Evolutionary conservation across 2,888 invertebrate species (phyloP), one percentile per base, ranked within the genome.

Genomic region (Myathropa florea): DNA sequence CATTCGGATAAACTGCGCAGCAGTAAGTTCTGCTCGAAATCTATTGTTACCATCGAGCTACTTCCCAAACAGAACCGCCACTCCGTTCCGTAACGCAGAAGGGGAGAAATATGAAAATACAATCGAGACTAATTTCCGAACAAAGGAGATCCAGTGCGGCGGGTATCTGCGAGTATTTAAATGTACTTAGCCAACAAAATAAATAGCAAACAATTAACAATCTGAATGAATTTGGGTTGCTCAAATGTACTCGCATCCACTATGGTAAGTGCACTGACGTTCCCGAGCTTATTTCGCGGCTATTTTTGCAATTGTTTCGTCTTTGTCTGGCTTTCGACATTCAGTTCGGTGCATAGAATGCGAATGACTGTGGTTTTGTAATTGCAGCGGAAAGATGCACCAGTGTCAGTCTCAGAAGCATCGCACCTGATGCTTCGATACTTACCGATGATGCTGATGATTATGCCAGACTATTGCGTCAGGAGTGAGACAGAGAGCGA

Each of bases 201-300:
- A 72, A 81, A 84, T 77, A 77, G 76, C 72, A 67, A 72, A n/a
- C 81, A 81, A 85, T 81, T 77, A 82, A 77, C 72, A 76, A 84
- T 72, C 36, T 65, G 33, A 76, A 76, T 67, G 61, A 61, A 81
- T 73, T 85, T 68, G 82, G 76, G 81, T 85, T 81, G 63, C 67
- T 57, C 55, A 80, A 61, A 80, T 76, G 65, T 33, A 65, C 6
- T 57, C 24, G 57, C 14, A 10, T 23, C 55, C n/a, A n/a, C n/a
- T n/a, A n/a, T 14, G 39, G 53, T 70, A 36, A 61, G 60, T 33
- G 71, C 30, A 68, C 28, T 36, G 59, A 59, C 57, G 79, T 46
- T 72, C 65, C 79, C 59, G 65, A 9, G 63, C 23, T 63, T 23
- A 9, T 21, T 24, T 24, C n/a, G 26, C 33, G 28, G 18, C 2